Base-by-base conservation (phyloP, 2,113 vertebrate species). In the Pachycephala philippinensis region DNA sequence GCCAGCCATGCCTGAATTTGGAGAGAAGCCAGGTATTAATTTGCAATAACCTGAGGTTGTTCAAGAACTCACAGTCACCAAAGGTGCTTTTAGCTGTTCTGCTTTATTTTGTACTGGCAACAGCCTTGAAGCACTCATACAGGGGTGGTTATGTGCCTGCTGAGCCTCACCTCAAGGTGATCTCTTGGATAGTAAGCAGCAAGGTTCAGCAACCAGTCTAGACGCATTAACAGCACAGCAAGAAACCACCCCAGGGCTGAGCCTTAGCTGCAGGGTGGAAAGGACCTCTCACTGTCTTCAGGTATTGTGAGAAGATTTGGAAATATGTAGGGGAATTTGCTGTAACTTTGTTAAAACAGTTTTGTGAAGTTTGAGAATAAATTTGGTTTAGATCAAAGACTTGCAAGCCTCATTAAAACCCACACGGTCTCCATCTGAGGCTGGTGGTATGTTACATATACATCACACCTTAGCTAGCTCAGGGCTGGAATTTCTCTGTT, bases 371-470 rank as follows among this genome's bases (percentile, higher is more conserved):
- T 49, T 93, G 60, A 85, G 45, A 88, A 66, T 49, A 74, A 39
- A 70, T 77, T 87, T 70, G 23, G 14, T 50, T 45, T 49, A 94
- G 64, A 69, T 84, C 63, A 74, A 77, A 49, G 37, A 24, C 40
- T 77, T 4, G 1, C 13, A 35, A 39, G 11, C 18, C 79, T 65
- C 59, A 26, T 60, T 80, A 92, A 93, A 94, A 86, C 31, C 50
- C 76, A 85, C 35, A 15, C 0, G 0, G 33, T 66, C 68, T 81
- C 31, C 30, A 84, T 80, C 27, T 0, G 1, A 20, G 24, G 49
- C 26, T 83, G 37, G 21, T 84, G 33, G 2, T 81, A 23, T 10
- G 0, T 70, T 80, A 42, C 0, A 0, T 33, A 11, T 64, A 39
- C 52, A 30, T 74, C 35, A 74, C 33, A 78, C 17, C 75, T 77